These are phyloP conservation scores for Xiphophorus hellerii DNA, from an alignment of 2,113 vertebrate species.

Conservation along the genomic window DNA sequence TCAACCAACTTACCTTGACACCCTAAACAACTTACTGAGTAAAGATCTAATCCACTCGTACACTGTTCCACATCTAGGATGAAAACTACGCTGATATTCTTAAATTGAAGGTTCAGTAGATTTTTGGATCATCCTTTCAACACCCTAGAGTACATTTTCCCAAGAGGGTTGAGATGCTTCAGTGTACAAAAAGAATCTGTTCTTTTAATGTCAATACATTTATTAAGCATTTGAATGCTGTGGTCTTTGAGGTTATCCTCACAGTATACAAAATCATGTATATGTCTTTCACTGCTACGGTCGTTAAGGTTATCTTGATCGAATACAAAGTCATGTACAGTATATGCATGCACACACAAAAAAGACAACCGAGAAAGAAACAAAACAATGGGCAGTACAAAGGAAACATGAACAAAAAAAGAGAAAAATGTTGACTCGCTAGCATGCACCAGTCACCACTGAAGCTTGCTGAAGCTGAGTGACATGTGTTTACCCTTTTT, in stretches of 20 bases:
- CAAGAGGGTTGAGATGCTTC: background rate
- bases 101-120: background rate
- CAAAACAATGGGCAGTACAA: conserved; percentile 6
- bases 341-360: background rate
- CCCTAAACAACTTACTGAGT: too few species aligned
- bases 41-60: background rate
- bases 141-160: background rate
- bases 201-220: too few species aligned
- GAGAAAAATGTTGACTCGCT: conserved; percentile 21
- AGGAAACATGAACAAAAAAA: conserved; percentile 14
- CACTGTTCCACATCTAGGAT: background rate
- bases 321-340: background rate
- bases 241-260: too few species aligned
- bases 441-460: conserved; percentile 45
- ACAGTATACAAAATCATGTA: background rate
- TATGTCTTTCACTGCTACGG: background rate
- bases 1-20: too few species aligned
- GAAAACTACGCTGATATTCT: background rate
- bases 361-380: conserved; percentile 6
- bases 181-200: background rate
- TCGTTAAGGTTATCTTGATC: too few species aligned
- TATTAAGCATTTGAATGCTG: too few species aligned
- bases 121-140: background rate
- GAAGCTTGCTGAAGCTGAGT: conserved; percentile 55
- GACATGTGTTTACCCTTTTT: conserved; percentile 67